Base-by-base conservation (phyloP, 2,797 vertebrate genomes). In the Neopelma chrysocephalum region DNA sequence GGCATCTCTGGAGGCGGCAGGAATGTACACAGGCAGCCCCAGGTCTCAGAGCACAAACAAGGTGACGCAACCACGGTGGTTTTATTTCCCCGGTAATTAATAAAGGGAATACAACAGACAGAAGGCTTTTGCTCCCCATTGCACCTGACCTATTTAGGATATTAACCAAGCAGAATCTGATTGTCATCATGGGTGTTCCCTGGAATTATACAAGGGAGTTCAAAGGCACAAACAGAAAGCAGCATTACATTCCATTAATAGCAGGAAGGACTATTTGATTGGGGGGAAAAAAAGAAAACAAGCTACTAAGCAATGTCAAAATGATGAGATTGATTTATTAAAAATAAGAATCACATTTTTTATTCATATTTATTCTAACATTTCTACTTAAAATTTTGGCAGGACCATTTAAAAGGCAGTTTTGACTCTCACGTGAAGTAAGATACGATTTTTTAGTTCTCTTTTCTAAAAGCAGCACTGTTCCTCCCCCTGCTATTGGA, bases 1-100 rank as follows among this genome's bases (percentile, higher is more conserved):
- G 75, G 56, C 7, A 2, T 57, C 73, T 25, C 31, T 13, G 45
- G 65, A 2, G 2, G 66, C 88, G 34, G n/a, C 81, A 84, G 80
- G 51, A 89, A 87, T 27, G 72, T 22, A 53, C 27, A 2, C 51
- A 62, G 51, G 50, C 5, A 1, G 72, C 31, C 58, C 31, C 57
- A 69, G 48, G 50, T 43, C 79, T 62, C 75, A 61, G 51, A 89
- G 86, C 78, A 89, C 73, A 89, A 87, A 61, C 78, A 89, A 38
- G 45, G 47, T 89, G 94, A 89, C 66, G 69, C 47, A 91, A 84
- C 42, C 78, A 64, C 45, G 25, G 47, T 53, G 89, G 19, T 88
- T 94, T 94, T 82, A 84, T 76, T 93, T 91, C 70, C 88, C 81
- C 14, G 25, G 51, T 90, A 94, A 92, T 94, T 96, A 96, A 91